These are phyloP conservation scores for Drosophila oshimai DNA, from an alignment of 1,140 invertebrate species.

Conservation along the genomic window DNA sequence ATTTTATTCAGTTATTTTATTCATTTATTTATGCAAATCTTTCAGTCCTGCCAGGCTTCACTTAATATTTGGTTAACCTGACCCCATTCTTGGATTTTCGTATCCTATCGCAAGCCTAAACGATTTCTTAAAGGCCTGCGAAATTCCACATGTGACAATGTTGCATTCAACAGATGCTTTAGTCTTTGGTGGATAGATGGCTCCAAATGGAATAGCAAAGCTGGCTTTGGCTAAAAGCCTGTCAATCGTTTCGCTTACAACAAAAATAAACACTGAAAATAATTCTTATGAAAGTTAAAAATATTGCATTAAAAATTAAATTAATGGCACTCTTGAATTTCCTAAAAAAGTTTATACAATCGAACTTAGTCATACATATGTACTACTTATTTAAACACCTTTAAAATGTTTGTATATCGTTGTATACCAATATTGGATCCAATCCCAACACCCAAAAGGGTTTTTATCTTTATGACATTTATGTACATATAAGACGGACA, in stretches of 20 bases:
- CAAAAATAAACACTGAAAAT: slow-evolving; percentile 4
- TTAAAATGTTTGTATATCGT: too few relatives aligned
- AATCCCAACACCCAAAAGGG: too few relatives aligned
- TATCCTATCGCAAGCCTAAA: slow-evolving; percentile 25
- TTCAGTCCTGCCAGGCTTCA: not conserved
- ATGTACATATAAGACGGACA: too few relatives aligned
- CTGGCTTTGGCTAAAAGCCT: slow-evolving; percentile 65
- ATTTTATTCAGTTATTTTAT: not conserved
- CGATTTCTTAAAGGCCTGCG: slow-evolving; percentile 46
- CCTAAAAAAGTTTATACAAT: too few relatives aligned
- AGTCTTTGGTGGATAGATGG: slow-evolving; percentile 10
- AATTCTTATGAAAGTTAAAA: not conserved
- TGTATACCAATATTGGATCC: too few relatives aligned
- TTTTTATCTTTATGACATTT: too few relatives aligned
- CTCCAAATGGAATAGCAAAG: slow-evolving; percentile 39
- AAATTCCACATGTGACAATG: slow-evolving; percentile 66
- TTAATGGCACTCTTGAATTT: too few relatives aligned
- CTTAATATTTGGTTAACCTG: slow-evolving; percentile 5
- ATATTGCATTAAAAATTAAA: not conserved
- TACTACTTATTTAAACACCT: too few relatives aligned
- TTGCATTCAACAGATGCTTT: slow-evolving; percentile 22
- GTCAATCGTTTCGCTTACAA: slow-evolving; percentile 39
- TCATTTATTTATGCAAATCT: not conserved
- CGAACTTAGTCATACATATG: too few relatives aligned
- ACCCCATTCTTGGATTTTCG: slow-evolving; percentile 15